Conservation (phyloP, 2,113 vertebrate genomes). For the Myiopsitta monachus region DNA sequence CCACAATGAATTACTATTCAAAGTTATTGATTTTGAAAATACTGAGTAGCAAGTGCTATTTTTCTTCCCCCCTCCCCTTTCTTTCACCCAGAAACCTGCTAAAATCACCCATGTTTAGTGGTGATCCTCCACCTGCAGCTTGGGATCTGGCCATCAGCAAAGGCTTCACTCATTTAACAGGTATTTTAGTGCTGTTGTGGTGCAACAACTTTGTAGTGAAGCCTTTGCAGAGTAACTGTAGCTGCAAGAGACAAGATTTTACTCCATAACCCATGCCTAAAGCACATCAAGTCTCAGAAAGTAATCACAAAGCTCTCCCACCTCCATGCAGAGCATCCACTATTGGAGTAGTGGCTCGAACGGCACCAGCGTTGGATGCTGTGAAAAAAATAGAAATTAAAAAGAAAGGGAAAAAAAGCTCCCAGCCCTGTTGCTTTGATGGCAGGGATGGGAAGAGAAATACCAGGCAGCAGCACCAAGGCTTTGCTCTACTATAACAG, state of each 20-base stretch:
- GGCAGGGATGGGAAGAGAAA: neutral
- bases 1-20: neutral
- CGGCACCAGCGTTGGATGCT: neutral
- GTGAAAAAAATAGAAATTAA: neutral
- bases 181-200: neutral
- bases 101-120: neutral
- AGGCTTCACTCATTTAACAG: rapidly evolving
- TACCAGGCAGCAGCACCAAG: neutral
- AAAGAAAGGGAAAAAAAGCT: rapidly evolving
- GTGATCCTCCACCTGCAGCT: neutral
- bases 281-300: neutral
- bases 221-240: neutral
- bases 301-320: neutral
- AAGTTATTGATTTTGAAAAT: neutral
- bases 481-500: neutral
- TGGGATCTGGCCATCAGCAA: neutral
- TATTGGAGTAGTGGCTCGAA: rapidly evolving
- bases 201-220: neutral
- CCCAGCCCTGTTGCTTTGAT: neutral
- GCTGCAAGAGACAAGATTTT: neutral
- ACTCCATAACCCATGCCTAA: rapidly evolving
- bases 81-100: neutral
- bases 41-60: neutral
- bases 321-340: rapidly evolving
- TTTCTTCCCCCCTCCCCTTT: neutral